Evolutionary conservation across 2,888 invertebrate genomes (phyloP), one percentile per base, ranked within the genome.

Genomic region (Toxonevra muliebris): DNA sequence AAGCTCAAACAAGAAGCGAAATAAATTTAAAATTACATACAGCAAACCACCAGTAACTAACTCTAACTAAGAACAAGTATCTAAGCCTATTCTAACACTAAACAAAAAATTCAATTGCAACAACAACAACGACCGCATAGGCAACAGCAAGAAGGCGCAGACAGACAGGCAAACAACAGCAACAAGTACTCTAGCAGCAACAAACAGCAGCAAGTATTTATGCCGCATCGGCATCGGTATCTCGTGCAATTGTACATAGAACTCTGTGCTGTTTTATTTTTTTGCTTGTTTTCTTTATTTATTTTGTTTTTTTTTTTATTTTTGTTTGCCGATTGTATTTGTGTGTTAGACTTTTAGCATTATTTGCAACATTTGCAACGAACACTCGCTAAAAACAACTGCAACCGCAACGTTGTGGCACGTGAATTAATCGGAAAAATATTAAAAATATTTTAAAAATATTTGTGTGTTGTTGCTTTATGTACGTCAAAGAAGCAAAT

Each of bases 401-500:
- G 82, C 82, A 82, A 78, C 82, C 82, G 82, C 80, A 81, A 82
- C 77, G 82, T 82, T 81, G 82, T 82, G 82, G 81, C 83, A 82
- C 83, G 82, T 83, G 83, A 81, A 79, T 76, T 77, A 73, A 79
- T 77, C 81, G 81, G 78, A 74, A 71, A 63, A 52, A 41, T 53
- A 59, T n/a, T 52, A 48, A 57, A 53, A 2, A 20, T 48, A 43
- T 48, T 68, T 41, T 61, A 58, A 50, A 19, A 19, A 30, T 19
- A 63, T 61, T 17, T 43, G 17, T 42, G 41, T 17, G 42, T 42
- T 61, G 45, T 62, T 60, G 12, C 50, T 48, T 48, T 65, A 30
- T 17, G n/a, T 50, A n/a, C n/a, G n/a, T n/a, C n/a, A n/a, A n/a
- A 50, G 20, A 10, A 61, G 55, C 43, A 50, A 40, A 54, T 19